Evolutionary conservation across 2,888 invertebrate species (phyloP).

Genomic region (Luffia ferchaultella): DNA sequence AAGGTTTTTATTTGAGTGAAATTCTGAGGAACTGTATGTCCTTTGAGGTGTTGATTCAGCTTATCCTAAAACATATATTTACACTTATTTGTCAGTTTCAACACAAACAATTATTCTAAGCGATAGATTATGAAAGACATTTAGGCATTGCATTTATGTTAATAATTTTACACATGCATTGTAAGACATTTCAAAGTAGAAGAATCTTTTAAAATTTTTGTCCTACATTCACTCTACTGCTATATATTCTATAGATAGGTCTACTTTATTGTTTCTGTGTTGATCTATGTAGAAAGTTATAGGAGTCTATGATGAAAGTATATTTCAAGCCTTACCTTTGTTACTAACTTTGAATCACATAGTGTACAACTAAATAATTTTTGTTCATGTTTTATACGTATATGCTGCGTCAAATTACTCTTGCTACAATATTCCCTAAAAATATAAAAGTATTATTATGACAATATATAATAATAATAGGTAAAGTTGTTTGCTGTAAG

Average conservation of each 20-base stretch:
- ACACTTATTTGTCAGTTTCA: neutral
- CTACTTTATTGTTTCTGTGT: no score
- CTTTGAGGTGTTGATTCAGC: conserved; percentile 30
- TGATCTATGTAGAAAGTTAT: no score
- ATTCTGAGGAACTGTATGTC: conserved; percentile 21
- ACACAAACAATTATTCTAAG: neutral
- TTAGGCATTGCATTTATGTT: no score
- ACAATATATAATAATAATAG: no score
- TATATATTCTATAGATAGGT: no score
- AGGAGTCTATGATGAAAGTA: no score
- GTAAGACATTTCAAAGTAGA: no score
- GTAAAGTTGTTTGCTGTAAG: no score
- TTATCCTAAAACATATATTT: conserved; percentile 27
- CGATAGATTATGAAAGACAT: no score
- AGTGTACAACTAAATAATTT: conserved; percentile 48
- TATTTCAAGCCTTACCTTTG: conserved; percentile 32
- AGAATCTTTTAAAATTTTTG: no score
- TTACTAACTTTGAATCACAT: conserved; percentile 34
- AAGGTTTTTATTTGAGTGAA: conserved; percentile 22
- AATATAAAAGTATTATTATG: conserved; percentile 4
- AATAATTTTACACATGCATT: no score
- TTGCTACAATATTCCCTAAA: conserved; percentile 57
- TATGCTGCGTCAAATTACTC: conserved; percentile 64
- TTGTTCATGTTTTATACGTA: conserved; percentile 54
- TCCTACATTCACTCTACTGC: no score